Evolutionary conservation across 1,140 invertebrate species (phyloP).

Genomic region (Eupeodes corollae): DNA sequence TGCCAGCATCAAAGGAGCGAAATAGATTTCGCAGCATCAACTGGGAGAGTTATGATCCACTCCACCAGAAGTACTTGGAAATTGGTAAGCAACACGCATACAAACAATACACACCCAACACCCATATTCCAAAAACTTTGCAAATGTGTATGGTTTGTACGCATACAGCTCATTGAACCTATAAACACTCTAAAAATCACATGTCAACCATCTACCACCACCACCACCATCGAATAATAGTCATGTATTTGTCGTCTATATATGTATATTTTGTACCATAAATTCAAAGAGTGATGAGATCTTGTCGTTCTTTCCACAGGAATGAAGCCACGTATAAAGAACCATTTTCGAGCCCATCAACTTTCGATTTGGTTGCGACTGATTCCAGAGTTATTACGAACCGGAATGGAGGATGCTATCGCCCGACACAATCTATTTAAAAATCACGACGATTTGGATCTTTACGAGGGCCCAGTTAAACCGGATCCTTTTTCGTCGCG

Average conservation of each 20-base stretch:
- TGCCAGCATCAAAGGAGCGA: slow-evolving; percentile 66
- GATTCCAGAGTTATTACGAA: slow-evolving; percentile 82
- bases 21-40: slow-evolving; percentile 70
- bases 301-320: slow-evolving; percentile 43
- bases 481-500: slow-evolving; percentile 59
- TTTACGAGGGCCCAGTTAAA: slow-evolving; percentile 71
- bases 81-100: slow-evolving; percentile 55
- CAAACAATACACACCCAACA: too few species aligned
- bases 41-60: slow-evolving; percentile 84
- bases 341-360: slow-evolving; percentile 88
- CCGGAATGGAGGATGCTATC: slow-evolving; percentile 77
- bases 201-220: too few species aligned
- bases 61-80: slow-evolving; percentile 86
- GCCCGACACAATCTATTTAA: slow-evolving; percentile 72
- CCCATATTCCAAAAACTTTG: too few species aligned
- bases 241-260: too few species aligned
- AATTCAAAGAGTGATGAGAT: too few species aligned
- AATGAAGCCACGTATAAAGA: slow-evolving; percentile 79
- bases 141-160: too few species aligned
- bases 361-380: slow-evolving; percentile 87
- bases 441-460: slow-evolving; percentile 65
- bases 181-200: too few species aligned
- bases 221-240: too few species aligned
- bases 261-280: too few species aligned
- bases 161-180: too few species aligned